A percentile compares a stretch with the other conserved stretches of the same genome.
Conservation (phyloP, 2,113 vertebrate species). For the Alces alces region DNA sequence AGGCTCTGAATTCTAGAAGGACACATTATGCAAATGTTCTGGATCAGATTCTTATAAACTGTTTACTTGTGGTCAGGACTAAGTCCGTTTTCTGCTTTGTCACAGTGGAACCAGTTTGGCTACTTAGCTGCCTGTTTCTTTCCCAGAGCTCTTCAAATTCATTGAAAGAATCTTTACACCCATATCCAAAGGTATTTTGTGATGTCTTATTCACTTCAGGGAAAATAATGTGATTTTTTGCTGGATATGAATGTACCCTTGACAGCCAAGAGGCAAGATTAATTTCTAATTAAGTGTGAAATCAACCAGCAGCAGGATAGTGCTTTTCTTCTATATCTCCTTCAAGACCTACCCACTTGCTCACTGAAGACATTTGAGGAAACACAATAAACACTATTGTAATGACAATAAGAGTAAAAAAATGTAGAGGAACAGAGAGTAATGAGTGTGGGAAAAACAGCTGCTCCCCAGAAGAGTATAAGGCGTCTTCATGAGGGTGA, state of each 20-base stretch:
- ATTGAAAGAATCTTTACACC: constrained; percentile 8
- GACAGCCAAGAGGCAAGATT: neutral
- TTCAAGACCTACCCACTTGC: neutral
- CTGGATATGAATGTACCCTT: neutral
- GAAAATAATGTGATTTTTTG: constrained; percentile 31
- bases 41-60: neutral
- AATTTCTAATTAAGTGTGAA: constrained; percentile 30
- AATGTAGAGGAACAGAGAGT: neutral
- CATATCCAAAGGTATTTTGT: neutral
- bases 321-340: neutral
- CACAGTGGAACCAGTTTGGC: neutral
- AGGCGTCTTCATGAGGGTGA: neutral
- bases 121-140: neutral
- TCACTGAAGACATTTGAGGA: neutral
- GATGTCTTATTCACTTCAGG: neutral
- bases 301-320: neutral
- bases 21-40: neutral
- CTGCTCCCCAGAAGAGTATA: neutral
- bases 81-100: neutral
- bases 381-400: neutral
- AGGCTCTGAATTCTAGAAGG: neutral
- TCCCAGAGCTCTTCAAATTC: neutral
- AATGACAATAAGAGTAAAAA: neutral
- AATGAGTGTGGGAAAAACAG: neutral
- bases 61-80: neutral